These are phyloP conservation scores for Conopomorpha cramerella DNA, from an alignment of 1,140 invertebrate genomes.

Conservation along the genomic window DNA sequence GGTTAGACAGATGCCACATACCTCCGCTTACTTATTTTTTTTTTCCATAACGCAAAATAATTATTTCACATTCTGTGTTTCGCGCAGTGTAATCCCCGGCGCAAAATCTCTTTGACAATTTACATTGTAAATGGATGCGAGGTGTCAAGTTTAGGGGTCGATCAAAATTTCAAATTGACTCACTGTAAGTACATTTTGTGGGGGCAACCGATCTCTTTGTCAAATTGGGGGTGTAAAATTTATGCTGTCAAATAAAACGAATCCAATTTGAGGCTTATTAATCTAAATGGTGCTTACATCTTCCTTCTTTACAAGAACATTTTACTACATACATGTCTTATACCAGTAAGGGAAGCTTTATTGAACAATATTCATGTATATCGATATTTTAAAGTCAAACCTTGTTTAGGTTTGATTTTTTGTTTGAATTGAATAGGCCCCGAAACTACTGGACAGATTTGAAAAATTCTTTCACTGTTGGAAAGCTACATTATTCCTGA, in stretches of 20 bases:
- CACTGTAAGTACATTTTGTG: conserved; percentile 50
- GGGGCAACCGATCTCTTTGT: conserved; percentile 18
- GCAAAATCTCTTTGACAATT: conserved; percentile 1
- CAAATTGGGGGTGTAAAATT: conserved; percentile 43
- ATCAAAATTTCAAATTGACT: conserved; percentile 57
- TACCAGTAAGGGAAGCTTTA: conserved; percentile 11
- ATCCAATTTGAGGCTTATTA: conserved; percentile 54
- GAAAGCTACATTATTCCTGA: no score
- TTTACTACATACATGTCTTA: conserved; percentile 9
- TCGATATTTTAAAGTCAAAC: not conserved
- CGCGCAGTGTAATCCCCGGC: no score
- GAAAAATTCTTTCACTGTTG: no score
- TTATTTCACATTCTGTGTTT: no score
- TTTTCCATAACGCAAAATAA: no score
- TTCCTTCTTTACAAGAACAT: conserved; percentile 11
- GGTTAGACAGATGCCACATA: no score
- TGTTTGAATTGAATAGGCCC: no score
- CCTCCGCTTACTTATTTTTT: no score
- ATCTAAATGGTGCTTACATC: conserved; percentile 22
- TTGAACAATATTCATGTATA: conserved; percentile 1
- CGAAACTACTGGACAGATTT: no score
- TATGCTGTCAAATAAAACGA: conserved; percentile 49
- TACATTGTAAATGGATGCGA: not conserved
- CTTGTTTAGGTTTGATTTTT: no score
- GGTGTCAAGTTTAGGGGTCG: conserved; percentile 18